phyloP scores from a whole-genome alignment of 2,113 vertebrate genomes.

The Cnemophilus loriae region DNA sequence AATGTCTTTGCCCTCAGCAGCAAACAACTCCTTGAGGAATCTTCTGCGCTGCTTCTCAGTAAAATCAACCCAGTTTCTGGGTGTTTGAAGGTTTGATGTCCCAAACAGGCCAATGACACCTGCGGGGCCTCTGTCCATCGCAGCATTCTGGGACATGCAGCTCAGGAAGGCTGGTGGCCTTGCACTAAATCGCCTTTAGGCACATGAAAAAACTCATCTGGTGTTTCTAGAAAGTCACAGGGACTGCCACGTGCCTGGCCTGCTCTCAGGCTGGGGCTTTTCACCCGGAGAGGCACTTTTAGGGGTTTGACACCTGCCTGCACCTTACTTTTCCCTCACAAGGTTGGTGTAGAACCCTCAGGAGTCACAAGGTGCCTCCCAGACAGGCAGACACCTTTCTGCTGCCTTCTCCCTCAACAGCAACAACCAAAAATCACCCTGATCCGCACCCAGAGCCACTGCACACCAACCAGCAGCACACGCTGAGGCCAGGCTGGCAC shows the following conservation, averaged over 20 bases:
- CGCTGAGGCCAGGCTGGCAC: rapidly evolving
- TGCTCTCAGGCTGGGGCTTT: neutral
- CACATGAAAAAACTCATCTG: neutral
- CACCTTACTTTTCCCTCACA: neutral
- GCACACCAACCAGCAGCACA: rapidly evolving
- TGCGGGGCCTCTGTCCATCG: neutral
- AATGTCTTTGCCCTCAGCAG: neutral
- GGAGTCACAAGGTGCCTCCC: neutral
- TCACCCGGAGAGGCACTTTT: neutral
- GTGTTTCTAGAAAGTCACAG: neutral
- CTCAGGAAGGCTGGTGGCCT: neutral
- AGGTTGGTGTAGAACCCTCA: neutral
- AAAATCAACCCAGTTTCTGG: neutral
- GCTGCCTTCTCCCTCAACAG: neutral
- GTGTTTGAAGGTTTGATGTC: neutral
- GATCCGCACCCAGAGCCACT: neutral
- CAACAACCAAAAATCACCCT: neutral
- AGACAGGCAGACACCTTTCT: neutral
- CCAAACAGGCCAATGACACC: neutral
- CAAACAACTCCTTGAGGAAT: neutral
- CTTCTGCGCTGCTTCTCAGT: neutral
- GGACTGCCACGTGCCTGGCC: neutral
- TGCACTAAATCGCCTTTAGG: neutral
- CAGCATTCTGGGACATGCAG: rapidly evolving
- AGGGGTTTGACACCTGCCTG: neutral